phyloP scores from a whole-genome alignment of 1,140 invertebrate genomes.

The Gyrodactylus bullatarudis region DNA sequence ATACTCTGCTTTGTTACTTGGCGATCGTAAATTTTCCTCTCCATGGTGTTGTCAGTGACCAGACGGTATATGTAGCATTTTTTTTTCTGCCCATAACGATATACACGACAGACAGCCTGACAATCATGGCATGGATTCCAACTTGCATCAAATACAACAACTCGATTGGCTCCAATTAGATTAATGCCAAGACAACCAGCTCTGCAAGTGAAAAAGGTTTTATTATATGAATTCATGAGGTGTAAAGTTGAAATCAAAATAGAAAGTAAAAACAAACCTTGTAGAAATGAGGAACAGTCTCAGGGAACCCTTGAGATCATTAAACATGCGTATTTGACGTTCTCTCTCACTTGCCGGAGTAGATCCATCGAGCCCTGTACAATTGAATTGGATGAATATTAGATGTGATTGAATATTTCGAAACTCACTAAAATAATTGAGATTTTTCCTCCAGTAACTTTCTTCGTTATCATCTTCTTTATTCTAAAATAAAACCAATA shows the following conservation, averaged over 20 bases:
- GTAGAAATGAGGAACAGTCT: conserved; percentile 82
- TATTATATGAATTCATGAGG: not conserved
- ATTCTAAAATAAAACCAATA: not conserved
- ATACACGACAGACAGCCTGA: conserved; percentile 81
- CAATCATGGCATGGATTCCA: conserved; percentile 99
- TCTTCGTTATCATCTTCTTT: not conserved
- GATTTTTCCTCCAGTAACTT: conserved; percentile 44
- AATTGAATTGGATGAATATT: not conserved
- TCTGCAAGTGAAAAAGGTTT: conserved; percentile 18
- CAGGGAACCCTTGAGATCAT: conserved; percentile 33
- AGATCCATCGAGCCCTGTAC: conserved; percentile 44
- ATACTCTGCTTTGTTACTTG: conserved; percentile 67
- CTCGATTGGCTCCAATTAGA: conserved; percentile 61
- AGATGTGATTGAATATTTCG: not conserved
- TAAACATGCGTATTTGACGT: conserved; percentile 81
- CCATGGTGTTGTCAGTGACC: conserved; percentile 74
- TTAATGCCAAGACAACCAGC: conserved; percentile 90
- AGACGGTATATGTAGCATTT: conserved; percentile 73
- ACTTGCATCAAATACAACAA: conserved; percentile 81
- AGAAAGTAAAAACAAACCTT: conserved; percentile 12
- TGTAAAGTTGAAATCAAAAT: not conserved
- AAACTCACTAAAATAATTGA: conserved; percentile 54
- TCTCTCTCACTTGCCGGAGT: conserved; percentile 67
- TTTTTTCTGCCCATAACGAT: conserved; percentile 72
- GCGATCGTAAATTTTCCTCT: conserved; percentile 83